Percentiles rank a stretch among this genome's conserved stretches.
These are phyloP conservation scores for Drosophila paracracens DNA, from an alignment of 2,888 invertebrate genomes.

Conservation along the genomic window DNA sequence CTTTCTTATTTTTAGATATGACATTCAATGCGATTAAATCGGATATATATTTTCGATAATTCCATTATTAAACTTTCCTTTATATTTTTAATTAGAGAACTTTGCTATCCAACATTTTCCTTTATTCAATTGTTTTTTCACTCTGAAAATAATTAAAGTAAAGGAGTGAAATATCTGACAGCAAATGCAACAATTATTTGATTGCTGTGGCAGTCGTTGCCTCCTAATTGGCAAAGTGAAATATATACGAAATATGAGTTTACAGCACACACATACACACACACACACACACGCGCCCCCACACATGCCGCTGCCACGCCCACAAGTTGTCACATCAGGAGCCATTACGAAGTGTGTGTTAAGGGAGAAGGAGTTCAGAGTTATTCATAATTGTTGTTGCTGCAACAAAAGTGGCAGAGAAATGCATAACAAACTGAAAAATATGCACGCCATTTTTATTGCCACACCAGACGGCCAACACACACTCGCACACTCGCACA, in stretches of 20 bases:
- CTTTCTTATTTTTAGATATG: not conserved
- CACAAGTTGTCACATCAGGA: slow-evolving; percentile 51
- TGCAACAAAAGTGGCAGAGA: slow-evolving; percentile 68
- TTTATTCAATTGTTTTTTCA: not conserved
- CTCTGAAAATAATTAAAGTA: slow-evolving; percentile 62
- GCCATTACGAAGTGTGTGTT: slow-evolving; percentile 56
- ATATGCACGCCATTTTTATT: slow-evolving; percentile 78
- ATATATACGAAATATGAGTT: slow-evolving; percentile 53
- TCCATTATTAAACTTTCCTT: not conserved
- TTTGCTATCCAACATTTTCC: not conserved
- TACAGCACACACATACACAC: slow-evolving; percentile 11
- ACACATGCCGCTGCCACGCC: slow-evolving; percentile 38
- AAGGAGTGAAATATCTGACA: slow-evolving; percentile 64
- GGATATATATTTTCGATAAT: not conserved
- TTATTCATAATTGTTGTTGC: slow-evolving; percentile 81
- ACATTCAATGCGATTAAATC: slow-evolving; percentile 1
- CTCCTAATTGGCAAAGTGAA: slow-evolving; percentile 72
- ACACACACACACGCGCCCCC: slow-evolving; percentile 8
- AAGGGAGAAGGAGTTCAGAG: slow-evolving; percentile 36
- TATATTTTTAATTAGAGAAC: not conserved
- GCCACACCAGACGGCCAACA: slow-evolving; percentile 64
- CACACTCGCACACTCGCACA: slow-evolving; percentile 16
- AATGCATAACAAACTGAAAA: slow-evolving; percentile 80
- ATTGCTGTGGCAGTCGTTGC: slow-evolving; percentile 70
- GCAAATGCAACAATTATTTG: slow-evolving; percentile 76